These are phyloP conservation scores for Drosophila recens DNA, from an alignment of 2,888 invertebrate species.

Conservation along the genomic window DNA sequence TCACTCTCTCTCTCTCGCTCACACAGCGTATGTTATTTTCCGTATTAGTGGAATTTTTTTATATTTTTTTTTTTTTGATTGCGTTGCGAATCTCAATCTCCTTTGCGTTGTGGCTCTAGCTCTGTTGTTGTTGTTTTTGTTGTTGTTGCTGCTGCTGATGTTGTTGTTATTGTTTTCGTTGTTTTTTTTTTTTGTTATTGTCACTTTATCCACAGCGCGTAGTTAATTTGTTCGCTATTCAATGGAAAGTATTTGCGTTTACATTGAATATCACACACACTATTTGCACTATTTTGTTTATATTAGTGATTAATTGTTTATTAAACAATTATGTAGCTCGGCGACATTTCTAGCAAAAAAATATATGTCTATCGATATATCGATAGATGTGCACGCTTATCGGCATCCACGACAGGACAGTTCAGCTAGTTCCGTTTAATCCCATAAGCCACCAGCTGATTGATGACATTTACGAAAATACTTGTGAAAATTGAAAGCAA, in stretches of 20 bases:
- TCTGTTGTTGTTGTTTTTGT: conserved; percentile 50
- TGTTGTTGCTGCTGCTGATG: conserved; percentile 50
- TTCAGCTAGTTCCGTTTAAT: conserved; percentile 5
- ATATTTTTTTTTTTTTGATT: conserved; percentile 67
- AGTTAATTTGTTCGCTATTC: conserved; percentile 9
- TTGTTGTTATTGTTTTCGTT: conserved; percentile 43
- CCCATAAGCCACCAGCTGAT: not conserved
- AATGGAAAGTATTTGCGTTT: conserved; percentile 24
- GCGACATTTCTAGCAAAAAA: conserved; percentile 56
- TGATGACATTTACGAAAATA: not conserved
- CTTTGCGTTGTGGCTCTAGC: conserved; percentile 58
- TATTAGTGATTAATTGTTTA: conserved; percentile 79
- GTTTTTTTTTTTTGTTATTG: conserved; percentile 40
- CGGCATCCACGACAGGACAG: conserved; percentile 4
- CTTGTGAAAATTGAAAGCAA: not conserved
- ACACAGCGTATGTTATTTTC: conserved; percentile 69
- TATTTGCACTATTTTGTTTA: conserved; percentile 72
- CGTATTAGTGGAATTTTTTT: conserved; percentile 54
- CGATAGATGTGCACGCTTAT: conserved; percentile 35
- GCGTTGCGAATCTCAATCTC: conserved; percentile 76
- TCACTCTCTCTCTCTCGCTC: conserved; percentile 18
- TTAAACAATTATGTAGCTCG: conserved; percentile 76
- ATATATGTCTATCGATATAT: conserved; percentile 51
- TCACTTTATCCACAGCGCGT: conserved; percentile 9
- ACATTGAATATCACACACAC: conserved; percentile 44